These are phyloP conservation scores for Psittacara wagleri DNA, from an alignment of 2,113 vertebrate genomes.

Conservation along the genomic window DNA sequence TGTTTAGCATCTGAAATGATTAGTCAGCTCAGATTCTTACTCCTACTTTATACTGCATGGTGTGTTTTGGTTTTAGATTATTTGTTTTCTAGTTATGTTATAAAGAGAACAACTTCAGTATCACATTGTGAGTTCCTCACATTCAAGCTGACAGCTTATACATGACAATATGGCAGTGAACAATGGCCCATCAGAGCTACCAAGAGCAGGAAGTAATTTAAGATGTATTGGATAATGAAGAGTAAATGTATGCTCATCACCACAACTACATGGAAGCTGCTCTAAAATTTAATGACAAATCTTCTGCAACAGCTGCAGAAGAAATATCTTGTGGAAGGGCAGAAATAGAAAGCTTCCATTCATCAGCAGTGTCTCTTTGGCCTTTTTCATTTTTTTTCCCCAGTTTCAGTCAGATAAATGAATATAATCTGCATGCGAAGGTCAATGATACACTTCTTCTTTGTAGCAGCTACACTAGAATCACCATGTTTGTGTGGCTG, in stretches of 20 bases:
- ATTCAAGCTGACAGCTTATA: conserved; percentile 20
- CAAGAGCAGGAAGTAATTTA: conserved; percentile 57
- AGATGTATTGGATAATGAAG: conserved; percentile 56
- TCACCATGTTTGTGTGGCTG: not conserved
- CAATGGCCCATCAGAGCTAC: conserved; percentile 65
- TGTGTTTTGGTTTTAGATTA: not conserved
- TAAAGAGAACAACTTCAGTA: conserved; percentile 40
- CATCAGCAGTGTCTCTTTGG: conserved; percentile 16
- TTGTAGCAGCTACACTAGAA: not conserved
- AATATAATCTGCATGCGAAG: not conserved
- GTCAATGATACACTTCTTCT: not conserved
- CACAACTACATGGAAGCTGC: conserved; percentile 48
- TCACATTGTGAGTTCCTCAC: conserved; percentile 40
- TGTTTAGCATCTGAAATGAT: conserved; percentile 19
- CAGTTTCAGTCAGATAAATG: not conserved
- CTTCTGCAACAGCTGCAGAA: conserved; percentile 57
- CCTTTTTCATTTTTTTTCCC: not conserved
- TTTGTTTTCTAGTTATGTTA: not conserved
- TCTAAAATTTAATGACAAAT: conserved; percentile 57
- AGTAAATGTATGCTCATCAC: conserved; percentile 48
- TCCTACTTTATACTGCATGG: not conserved
- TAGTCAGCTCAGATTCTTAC: conserved; percentile 12
- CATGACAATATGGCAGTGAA: conserved; percentile 40
- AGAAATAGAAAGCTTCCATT: conserved; percentile 56
- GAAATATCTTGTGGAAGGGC: conserved; percentile 24